Percentiles rank a stretch among this genome's conserved stretches.
phyloP scores from a whole-genome alignment of 1,140 invertebrate genomes.

The Coptotermes formosanus region DNA sequence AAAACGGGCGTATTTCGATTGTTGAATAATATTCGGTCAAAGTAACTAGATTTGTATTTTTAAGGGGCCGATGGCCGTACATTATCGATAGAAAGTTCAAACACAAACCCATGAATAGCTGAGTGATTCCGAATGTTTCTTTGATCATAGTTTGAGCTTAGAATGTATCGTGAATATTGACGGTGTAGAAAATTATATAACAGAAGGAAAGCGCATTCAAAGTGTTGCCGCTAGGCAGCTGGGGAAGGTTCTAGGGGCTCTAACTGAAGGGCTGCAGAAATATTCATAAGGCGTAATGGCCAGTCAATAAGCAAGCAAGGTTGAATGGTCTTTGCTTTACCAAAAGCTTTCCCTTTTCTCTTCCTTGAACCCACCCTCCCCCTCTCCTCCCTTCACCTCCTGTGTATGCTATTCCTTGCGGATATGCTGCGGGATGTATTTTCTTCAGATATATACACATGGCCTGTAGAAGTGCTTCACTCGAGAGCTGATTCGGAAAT shows the following conservation, averaged over 20 bases:
- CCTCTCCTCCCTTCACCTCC: not conserved
- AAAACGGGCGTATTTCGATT: too few relatives aligned
- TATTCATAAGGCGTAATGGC: slow-evolving; percentile 16
- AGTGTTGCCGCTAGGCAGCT: not conserved
- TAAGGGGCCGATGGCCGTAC: too few relatives aligned
- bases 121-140: not conserved
- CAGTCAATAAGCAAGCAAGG: slow-evolving; percentile 3
- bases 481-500: slow-evolving; percentile 13
- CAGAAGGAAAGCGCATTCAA: not conserved
- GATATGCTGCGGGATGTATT: not conserved
- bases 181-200: not conserved
- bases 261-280: not conserved
- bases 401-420: not conserved
- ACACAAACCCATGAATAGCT: not conserved
- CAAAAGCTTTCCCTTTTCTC: not conserved
- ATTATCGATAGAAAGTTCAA: not conserved
- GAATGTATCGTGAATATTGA: not conserved
- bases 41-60: too few relatives aligned
- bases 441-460: not conserved
- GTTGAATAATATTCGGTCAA: too few relatives aligned
- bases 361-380: not conserved
- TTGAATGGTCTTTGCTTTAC: slow-evolving; percentile 9
- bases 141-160: not conserved
- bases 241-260: not conserved
- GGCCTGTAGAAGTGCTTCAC: not conserved